Base-by-base conservation (phyloP, 2,797 vertebrate species). In the Vipera latastei region DNA sequence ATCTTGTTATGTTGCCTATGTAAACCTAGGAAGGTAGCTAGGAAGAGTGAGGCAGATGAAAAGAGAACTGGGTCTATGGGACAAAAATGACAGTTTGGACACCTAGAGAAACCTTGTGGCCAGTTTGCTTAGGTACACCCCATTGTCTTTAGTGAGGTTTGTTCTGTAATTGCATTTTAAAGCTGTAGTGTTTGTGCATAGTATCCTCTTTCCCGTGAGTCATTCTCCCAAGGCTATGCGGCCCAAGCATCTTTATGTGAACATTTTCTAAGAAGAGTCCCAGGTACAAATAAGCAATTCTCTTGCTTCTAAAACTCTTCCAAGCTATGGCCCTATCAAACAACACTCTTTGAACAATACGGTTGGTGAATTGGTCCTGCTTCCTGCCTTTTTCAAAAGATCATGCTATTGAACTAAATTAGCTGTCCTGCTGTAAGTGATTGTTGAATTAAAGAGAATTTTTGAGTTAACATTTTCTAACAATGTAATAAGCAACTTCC, bases 401-500 rank as follows among this genome's bases (percentile, higher is more conserved):
- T 93, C 92, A 65, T 28, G 26, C 94, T 94, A 94, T 94, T 95
- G 94, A 96, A 95, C 95, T 95, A 95, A 96, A 95, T 89, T 69
- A 92, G 73, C 90, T 97, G 91, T 96, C 90, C 13, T 56, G 91
- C 89, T 92, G 89, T 96, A 95, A 96, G 95, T 92, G 91, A 95
- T 96, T 92, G 92, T 97, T 94, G 95, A 97, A 97, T 97, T 97
- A 97, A 97, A 93, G 92, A 97, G 97, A 97, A 98, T 95, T 97
- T 97, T 95, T 86, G 95, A 93, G 96, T 96, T 97, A 97, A 97
- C 95, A 96, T 94, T 96, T 95, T 93, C 93, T 96, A 97, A 97
- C 96, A 97, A 96, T 97, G 96, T 97, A 97, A 96, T 97, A 97
- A 97, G 97, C 97, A 97, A 97, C 97, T 98, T 98, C 95, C 97